Base-by-base conservation (phyloP, 2,797 vertebrate genomes). In the Smutsia temminckii region DNA sequence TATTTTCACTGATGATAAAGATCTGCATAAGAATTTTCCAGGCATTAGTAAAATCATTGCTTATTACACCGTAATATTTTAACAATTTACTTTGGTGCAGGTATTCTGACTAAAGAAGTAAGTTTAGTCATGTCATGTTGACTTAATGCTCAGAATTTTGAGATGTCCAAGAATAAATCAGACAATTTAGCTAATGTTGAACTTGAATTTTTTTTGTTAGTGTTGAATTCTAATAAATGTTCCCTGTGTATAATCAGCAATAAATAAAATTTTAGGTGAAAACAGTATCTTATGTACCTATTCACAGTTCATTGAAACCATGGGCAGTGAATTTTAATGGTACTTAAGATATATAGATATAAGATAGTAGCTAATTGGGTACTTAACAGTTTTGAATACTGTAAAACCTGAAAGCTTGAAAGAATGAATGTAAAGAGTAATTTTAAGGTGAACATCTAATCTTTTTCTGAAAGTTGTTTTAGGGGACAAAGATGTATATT, bases 81-180 rank as follows among this genome's bases (percentile, higher is more conserved):
- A 46, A 53, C 85, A 51, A 80, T 95, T 75, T 85, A 85, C 21
- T 95, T 86, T 84, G 46, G 6, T 77, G n/a, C 46, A 29, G n/a
- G 8, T 94, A 61, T 91, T 94, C 14, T 84, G 32, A 90, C 49
- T 96, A 95, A 91, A 91, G 40, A 21, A 93, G 75, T 21, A 87
- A 55, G 57, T 63, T 93, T 7, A 74, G 25, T 51, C 9, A 4
- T 86, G 49, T 80, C 89, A 23, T 96, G 0, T 79, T 90, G 40
- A 34, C 57, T 37, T 93, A 29, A 61, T 85, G 16, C 46, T 85
- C 12, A 69, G 34, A 32, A 40, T 81, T 84, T 92, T 71, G 55
- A 46, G 5, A 46, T 93, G 25, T 80, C 77, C 21, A 68, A 9
- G 37, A 84, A 71, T 95, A 92, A 93, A 91, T n/a, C 34, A 78